A percentile compares a stretch with the other conserved stretches of the same genome.
Conservation (phyloP, 1,140 invertebrate genomes). For the Drosophila ficusphila region DNA sequence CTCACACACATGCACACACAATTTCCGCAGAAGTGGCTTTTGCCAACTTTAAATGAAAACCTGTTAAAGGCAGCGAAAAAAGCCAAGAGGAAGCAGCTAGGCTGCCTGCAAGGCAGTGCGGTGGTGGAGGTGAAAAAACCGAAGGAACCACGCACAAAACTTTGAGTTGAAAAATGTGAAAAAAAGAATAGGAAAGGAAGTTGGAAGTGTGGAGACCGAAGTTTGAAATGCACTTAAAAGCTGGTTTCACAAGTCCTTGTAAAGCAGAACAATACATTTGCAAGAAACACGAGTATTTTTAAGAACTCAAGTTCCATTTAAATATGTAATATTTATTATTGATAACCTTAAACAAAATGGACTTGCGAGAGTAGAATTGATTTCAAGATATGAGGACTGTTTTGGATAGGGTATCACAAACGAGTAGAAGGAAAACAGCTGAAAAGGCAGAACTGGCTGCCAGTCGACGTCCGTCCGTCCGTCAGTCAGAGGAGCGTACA, state of each 20-base stretch:
- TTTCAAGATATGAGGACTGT: neutral
- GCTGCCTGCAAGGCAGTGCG: neutral
- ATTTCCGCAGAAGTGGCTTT: constrained; percentile 79
- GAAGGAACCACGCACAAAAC: constrained; percentile 68
- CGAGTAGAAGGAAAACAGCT: constrained; percentile 28
- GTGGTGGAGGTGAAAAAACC: neutral
- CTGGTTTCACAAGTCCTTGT: neutral
- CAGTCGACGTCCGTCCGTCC: constrained; percentile 40
- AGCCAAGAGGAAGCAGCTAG: constrained; percentile 20
- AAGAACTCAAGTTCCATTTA: too few species aligned
- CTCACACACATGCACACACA: constrained; percentile 55
- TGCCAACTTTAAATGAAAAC: constrained; percentile 78
- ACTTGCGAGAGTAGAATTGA: neutral
- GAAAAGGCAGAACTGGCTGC: constrained; percentile 44
- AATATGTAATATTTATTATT: too few species aligned
- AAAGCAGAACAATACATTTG: too few species aligned
- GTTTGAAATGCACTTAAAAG: neutral
- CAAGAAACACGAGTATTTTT: too few species aligned
- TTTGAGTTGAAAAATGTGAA: constrained; percentile 56
- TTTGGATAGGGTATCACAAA: neutral
- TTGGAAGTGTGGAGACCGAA: constrained; percentile 14
- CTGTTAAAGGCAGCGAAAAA: constrained; percentile 61
- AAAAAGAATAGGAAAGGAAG: constrained; percentile 18
- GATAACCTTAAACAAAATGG: too few species aligned
- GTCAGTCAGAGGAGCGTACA: constrained; percentile 32